Conservation (phyloP, 1,140 invertebrate species). For the Drosophila oshimai region DNA sequence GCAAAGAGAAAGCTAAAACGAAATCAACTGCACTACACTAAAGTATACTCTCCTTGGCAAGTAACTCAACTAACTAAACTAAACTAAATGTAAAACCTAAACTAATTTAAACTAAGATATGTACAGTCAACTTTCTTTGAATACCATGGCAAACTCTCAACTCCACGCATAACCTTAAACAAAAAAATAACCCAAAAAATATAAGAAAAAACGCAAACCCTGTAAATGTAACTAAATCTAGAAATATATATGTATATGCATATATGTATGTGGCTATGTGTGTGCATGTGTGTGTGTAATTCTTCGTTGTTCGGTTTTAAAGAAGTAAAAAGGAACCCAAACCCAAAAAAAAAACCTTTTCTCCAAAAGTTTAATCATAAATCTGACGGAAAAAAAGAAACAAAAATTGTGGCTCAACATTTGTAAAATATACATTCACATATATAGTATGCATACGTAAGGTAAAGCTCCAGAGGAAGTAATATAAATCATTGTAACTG, state of each 20-base stretch:
- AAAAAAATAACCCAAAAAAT: slow-evolving; percentile 11
- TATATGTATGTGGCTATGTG: slow-evolving; percentile 23
- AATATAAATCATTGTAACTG: slow-evolving; percentile 23
- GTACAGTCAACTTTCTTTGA: slow-evolving; percentile 20
- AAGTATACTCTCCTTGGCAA: slow-evolving; percentile 66
- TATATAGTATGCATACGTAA: not conserved
- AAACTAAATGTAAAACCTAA: slow-evolving; percentile 18
- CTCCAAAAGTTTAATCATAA: slow-evolving; percentile 20
- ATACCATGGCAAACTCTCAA: slow-evolving; percentile 7
- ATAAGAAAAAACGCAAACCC: not conserved
- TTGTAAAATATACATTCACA: slow-evolving; percentile 26
- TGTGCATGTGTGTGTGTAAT: slow-evolving; percentile 36
- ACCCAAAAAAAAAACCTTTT: not conserved
- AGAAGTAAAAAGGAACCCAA: not conserved
- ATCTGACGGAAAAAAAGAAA: slow-evolving; percentile 13
- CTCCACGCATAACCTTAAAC: slow-evolving; percentile 19
- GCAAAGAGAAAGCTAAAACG: slow-evolving; percentile 32
- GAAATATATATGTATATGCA: slow-evolving; percentile 5
- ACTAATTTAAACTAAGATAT: slow-evolving; percentile 4
- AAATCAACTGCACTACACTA: slow-evolving; percentile 49
- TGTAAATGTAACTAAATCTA: slow-evolving; percentile 33
- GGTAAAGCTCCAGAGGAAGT: slow-evolving; percentile 4
- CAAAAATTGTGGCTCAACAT: slow-evolving; percentile 24
- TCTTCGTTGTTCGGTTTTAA: not conserved
- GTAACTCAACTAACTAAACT: slow-evolving; percentile 22